These are phyloP conservation scores for Rhabdornis inornatus DNA, from an alignment of 2,113 vertebrate species.

Conservation along the genomic window DNA sequence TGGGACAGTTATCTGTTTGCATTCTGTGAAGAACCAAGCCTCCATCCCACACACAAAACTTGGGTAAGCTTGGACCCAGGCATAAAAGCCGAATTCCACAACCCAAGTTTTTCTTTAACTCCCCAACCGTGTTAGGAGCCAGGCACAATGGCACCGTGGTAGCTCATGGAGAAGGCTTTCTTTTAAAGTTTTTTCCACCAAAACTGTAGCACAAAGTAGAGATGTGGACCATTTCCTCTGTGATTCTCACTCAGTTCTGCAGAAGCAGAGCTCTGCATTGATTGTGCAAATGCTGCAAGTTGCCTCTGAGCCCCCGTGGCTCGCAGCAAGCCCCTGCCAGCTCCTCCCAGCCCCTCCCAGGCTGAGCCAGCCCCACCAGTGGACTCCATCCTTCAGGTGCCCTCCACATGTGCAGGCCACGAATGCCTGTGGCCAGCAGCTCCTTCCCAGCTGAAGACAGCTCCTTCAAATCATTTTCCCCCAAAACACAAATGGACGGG, in stretches of 20 bases:
- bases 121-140: not conserved
- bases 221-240: not conserved
- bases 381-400: not conserved
- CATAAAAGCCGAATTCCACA: not conserved
- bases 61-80: not conserved
- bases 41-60: not conserved
- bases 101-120: not conserved
- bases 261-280: not conserved
- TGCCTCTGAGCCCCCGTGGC: not conserved
- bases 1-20: not conserved
- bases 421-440: not conserved
- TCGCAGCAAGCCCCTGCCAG: not conserved
- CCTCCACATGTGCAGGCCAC: not conserved
- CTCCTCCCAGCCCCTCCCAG: not conserved
- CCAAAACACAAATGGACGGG: slow-evolving; percentile 47
- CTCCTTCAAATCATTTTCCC: slow-evolving; percentile 37
- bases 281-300: not conserved
- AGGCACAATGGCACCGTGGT: not conserved
- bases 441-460: slow-evolving; percentile 54
- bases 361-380: fast-evolving
- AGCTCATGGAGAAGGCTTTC: not conserved
- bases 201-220: not conserved
- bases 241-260: not conserved
- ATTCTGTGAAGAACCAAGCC: not conserved
- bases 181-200: not conserved